Conservation (phyloP, 2,888 invertebrate species). For the Hirtodrosophila cameraria region DNA sequence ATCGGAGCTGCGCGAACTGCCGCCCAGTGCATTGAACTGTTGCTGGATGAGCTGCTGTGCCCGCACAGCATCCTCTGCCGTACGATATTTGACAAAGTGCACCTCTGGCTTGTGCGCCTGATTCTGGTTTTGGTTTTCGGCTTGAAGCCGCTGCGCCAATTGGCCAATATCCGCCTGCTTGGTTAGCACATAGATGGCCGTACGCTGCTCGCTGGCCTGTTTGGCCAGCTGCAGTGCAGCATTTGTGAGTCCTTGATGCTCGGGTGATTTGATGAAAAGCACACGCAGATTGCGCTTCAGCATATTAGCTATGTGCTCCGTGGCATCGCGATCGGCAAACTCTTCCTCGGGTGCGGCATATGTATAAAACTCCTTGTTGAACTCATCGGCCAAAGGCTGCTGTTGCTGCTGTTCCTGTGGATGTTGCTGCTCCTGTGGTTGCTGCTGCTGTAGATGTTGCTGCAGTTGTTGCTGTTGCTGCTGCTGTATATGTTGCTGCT, state of each 20-base stretch:
- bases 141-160: conserved; percentile 69
- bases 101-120: conserved; percentile 77
- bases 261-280: conserved; percentile 81
- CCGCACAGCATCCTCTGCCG: conserved; percentile 76
- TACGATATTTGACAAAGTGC: conserved; percentile 80
- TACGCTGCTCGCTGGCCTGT: conserved; percentile 75
- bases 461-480: conserved; percentile 21
- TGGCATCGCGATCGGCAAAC: conserved; percentile 59
- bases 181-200: conserved; percentile 80
- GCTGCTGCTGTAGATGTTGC: conserved; percentile 19
- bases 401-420: conserved; percentile 21
- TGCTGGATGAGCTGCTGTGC: conserved; percentile 80
- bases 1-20: conserved; percentile 70
- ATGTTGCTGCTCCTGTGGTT: conserved; percentile 20
- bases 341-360: conserved; percentile 81
- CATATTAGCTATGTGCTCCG: conserved; percentile 59
- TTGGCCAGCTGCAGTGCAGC: conserved; percentile 77
- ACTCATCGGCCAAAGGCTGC: conserved; percentile 51
- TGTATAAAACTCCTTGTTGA: conserved; percentile 78
- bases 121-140: conserved; percentile 48
- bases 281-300: conserved; percentile 79
- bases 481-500: conserved; percentile 11
- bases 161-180: conserved; percentile 75
- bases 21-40: conserved; percentile 76
- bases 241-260: conserved; percentile 70